Evolutionary conservation across 2,113 vertebrate genomes (phyloP), one percentile per base, ranked within the genome.

Genomic region (Ophthalmolycus amberensis): DNA sequence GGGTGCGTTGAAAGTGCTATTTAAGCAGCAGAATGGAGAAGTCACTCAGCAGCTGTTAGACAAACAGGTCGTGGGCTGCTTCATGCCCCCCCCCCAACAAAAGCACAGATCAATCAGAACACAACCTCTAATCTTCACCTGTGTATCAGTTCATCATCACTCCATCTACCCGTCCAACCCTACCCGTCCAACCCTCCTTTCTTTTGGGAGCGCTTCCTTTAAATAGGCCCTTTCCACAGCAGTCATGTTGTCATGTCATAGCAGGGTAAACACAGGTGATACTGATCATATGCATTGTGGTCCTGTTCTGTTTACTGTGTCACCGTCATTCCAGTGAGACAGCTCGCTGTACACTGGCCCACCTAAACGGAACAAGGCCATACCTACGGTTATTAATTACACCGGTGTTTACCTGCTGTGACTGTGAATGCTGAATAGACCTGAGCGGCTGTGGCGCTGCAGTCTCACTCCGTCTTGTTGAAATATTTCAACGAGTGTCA

Each of bases 51-150:
- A 67, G 66, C 69, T 81, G 76, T 73, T 64, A 34, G 73, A 52
- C n/a, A n/a, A n/a, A n/a, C 72, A 22, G 85, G 71, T 81, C 54
- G 40, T 71, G 50, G 52, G n/a, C 59, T 63, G 64, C n/a, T 79
- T 79, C 46, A 46, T 52, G 44, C 68, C 32, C 64, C 22, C 40
- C 5, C 16, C 5, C 27, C 22, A 22, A 29, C 7, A 32, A 37
- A 78, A 68, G 27, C 69, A 25, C 75, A 63, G 32, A 80, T 79
- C 75, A 85, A 68, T 81, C 64, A 77, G 42, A 79, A 25, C 27
- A 12, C 50, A 18, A 20, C 16, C 22, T 29, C 12, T 40, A 71
- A 38, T 82, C 37, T 12, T 40, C 56, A 56, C 67, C 65, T 80
- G 32, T 42, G 20, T 20, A 46, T 69, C 25, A 72, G 9, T 25